Percentiles rank a stretch among this genome's conserved stretches.
phyloP scores from a whole-genome alignment of 2,888 invertebrate genomes.

The Mesodorylaimus sp. region DNA sequence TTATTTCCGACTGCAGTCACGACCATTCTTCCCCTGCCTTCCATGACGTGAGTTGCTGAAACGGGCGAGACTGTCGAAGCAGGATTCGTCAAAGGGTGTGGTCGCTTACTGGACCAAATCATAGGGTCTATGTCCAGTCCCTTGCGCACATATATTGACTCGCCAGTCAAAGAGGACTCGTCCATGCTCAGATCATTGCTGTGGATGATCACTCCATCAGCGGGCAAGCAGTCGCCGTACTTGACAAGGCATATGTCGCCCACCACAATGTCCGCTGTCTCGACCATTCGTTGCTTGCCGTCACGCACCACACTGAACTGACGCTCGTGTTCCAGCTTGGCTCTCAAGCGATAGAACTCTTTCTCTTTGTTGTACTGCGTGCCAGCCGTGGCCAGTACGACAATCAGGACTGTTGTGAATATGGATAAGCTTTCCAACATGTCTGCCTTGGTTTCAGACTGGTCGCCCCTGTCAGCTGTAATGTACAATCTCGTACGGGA shows the following conservation, averaged over 20 bases:
- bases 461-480: constrained; percentile 48
- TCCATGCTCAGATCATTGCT: constrained; percentile 97
- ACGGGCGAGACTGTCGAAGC: no score
- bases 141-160: constrained; percentile 98
- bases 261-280: constrained; percentile 87
- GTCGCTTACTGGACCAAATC: constrained; percentile 56
- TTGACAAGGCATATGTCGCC: constrained; percentile 85
- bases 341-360: constrained; percentile 92
- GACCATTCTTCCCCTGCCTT: constrained; percentile 96
- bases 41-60: constrained; percentile 88
- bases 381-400: constrained; percentile 95
- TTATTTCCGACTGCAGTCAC: constrained; percentile 93
- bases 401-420: constrained; percentile 80
- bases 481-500: no score
- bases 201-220: constrained; percentile 90
- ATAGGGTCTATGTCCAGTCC: constrained; percentile 80
- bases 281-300: constrained; percentile 74
- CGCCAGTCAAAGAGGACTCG: constrained; percentile 94
- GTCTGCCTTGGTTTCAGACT: constrained; percentile 70
- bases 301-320: constrained; percentile 88
- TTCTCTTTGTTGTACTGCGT: constrained; percentile 99
- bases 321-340: constrained; percentile 94
- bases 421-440: constrained; percentile 99
- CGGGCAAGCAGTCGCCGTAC: constrained; percentile 77
- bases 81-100: neutral